These are phyloP conservation scores for Bombus fervidus DNA, from an alignment of 1,140 invertebrate species.

Conservation along the genomic window DNA sequence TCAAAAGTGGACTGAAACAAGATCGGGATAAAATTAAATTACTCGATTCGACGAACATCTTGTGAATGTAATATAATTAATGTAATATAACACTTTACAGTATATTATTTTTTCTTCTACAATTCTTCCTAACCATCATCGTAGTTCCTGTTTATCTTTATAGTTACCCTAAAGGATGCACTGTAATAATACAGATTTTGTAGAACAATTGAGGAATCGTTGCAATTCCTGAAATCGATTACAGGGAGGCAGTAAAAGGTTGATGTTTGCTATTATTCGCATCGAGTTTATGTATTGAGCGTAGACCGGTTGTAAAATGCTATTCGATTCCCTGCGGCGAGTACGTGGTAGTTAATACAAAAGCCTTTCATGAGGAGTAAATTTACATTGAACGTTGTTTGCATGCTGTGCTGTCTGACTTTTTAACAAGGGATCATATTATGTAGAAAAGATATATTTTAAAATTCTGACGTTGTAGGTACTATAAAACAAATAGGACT, in stretches of 20 bases:
- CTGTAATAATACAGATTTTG: neutral
- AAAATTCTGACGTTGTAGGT: neutral
- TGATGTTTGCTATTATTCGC: constrained; percentile 4
- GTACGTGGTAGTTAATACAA: neutral
- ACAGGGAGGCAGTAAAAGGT: neutral
- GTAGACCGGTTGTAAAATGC: constrained; percentile 2
- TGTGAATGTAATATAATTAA: no score
- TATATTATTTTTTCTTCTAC: no score
- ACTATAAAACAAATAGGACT: neutral
- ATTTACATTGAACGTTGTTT: neutral
- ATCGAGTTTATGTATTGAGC: neutral
- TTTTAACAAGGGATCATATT: neutral
- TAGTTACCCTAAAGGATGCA: neutral
- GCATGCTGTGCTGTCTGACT: neutral
- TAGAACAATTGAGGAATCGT: neutral
- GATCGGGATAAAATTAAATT: constrained; percentile 39
- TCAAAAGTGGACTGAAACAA: constrained; percentile 85
- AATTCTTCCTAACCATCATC: no score
- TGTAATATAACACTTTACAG: neutral
- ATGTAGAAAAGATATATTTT: neutral
- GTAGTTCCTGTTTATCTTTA: no score
- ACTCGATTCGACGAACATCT: neutral
- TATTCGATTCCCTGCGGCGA: constrained; percentile 13
- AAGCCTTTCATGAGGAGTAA: neutral
- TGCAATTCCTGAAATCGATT: constrained; percentile 8